These are phyloP conservation scores for Gymnorhina tibicen DNA, from an alignment of 2,113 vertebrate species.

Conservation along the genomic window DNA sequence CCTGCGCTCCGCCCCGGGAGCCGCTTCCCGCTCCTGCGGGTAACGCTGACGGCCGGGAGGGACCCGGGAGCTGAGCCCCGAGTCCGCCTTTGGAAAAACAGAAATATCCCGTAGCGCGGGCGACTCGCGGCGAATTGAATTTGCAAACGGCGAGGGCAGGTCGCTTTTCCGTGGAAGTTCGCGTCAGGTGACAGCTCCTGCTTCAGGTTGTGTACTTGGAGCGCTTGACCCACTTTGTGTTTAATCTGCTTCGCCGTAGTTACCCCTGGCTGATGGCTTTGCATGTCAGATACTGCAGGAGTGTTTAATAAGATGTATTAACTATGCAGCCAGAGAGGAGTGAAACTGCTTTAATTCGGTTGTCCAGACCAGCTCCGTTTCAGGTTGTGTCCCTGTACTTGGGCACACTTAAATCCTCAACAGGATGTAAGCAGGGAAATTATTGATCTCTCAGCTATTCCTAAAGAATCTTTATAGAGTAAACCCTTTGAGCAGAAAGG, in stretches of 20 bases:
- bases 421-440: background rate
- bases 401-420: accelerated
- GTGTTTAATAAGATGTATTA: background rate
- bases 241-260: background rate
- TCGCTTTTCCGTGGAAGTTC: background rate
- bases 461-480: background rate
- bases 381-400: accelerated
- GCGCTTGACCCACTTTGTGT: background rate
- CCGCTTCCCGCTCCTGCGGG: background rate
- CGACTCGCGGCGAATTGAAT: background rate
- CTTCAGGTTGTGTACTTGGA: background rate
- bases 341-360: background rate
- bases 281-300: accelerated
- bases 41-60: background rate
- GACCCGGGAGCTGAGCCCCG: background rate
- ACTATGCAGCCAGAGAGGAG: background rate
- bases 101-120: accelerated
- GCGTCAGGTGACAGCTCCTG: background rate
- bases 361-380: accelerated
- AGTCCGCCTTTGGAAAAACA: background rate
- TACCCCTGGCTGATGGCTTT: background rate
- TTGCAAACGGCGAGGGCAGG: accelerated
- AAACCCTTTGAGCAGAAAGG: background rate
- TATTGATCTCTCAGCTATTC: accelerated
- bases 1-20: background rate